Evolutionary conservation across 2,797 vertebrate genomes (phyloP).

Genomic region (Sebastes goodei): DNA sequence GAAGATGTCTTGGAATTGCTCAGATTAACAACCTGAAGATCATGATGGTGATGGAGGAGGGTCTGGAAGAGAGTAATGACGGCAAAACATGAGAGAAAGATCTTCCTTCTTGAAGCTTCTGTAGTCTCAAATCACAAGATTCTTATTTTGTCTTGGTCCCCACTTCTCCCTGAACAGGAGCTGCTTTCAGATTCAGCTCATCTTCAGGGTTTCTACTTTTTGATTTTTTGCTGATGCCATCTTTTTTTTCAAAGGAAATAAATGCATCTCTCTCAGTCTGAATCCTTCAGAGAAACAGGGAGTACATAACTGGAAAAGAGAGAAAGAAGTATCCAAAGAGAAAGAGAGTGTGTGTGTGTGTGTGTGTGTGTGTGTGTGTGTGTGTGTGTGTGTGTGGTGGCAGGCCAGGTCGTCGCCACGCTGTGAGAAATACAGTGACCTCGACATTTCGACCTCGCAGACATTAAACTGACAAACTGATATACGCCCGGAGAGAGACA

Average conservation of each 20-base stretch:
- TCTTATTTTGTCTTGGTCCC: not conserved
- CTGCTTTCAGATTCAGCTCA: slow-evolving; percentile 11
- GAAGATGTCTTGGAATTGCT: not conserved
- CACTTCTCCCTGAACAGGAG: not conserved
- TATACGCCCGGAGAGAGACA: slow-evolving; percentile 31
- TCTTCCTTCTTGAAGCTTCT: not conserved
- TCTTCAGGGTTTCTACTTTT: not conserved
- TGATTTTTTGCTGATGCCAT: not conserved
- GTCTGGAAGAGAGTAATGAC: not conserved
- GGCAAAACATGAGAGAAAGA: not conserved
- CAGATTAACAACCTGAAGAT: not conserved
- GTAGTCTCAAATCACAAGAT: not conserved
- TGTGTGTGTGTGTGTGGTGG: not conserved
- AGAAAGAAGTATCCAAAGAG: not conserved
- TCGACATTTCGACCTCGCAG: slow-evolving; percentile 27
- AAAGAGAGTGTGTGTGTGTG: not conserved
- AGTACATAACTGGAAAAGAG: not conserved
- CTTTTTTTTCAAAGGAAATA: not conserved
- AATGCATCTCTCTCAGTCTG: not conserved
- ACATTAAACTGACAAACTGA: slow-evolving; percentile 62
- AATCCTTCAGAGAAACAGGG: not conserved
- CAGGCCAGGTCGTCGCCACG: not conserved
- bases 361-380: not conserved
- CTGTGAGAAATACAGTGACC: slow-evolving; percentile 28
- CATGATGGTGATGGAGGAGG: not conserved